Conservation (phyloP, 2,113 vertebrate genomes). For the Salminus brasiliensis region DNA sequence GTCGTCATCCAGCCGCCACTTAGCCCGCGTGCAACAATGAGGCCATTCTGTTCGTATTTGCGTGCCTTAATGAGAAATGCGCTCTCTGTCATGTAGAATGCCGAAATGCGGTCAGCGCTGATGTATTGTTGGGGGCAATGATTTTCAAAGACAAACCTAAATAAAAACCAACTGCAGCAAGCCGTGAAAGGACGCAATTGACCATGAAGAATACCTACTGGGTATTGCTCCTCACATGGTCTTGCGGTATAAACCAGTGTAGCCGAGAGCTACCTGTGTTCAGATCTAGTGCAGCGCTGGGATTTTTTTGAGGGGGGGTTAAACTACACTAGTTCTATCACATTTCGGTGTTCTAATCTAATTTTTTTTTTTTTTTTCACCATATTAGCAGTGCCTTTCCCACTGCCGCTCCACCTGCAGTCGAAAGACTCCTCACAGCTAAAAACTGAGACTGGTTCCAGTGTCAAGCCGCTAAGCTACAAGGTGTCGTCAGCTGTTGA, state of each 20-base stretch:
- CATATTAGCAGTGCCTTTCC: too few species aligned
- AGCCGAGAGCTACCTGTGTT: neutral
- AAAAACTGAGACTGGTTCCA: too few species aligned
- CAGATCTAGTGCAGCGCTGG: slow-evolving; percentile 24
- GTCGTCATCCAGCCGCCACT: slow-evolving; percentile 74
- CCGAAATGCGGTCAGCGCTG: slow-evolving; percentile 70
- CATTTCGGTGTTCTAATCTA: too few species aligned
- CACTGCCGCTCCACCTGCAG: too few species aligned
- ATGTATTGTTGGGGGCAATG: slow-evolving; percentile 65
- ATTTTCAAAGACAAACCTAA: slow-evolving; percentile 59
- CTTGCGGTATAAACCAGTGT: neutral
- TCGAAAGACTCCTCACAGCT: too few species aligned
- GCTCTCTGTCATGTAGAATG: slow-evolving; percentile 67
- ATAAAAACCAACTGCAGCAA: slow-evolving; percentile 55
- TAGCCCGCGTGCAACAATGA: slow-evolving; percentile 78
- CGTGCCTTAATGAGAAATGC: slow-evolving; percentile 68
- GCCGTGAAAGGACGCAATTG: slow-evolving; percentile 47
- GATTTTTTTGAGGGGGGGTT: slow-evolving; percentile 1
- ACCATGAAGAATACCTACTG: slow-evolving; percentile 41
- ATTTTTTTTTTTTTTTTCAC: too few species aligned
- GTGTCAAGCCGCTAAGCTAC: too few species aligned
- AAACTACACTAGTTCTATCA: neutral
- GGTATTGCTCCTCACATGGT: neutral
- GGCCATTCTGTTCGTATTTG: slow-evolving; percentile 74
- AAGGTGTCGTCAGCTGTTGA: too few species aligned